Conservation (phyloP, 2,797 vertebrate species). For the Hirundo rustica region DNA sequence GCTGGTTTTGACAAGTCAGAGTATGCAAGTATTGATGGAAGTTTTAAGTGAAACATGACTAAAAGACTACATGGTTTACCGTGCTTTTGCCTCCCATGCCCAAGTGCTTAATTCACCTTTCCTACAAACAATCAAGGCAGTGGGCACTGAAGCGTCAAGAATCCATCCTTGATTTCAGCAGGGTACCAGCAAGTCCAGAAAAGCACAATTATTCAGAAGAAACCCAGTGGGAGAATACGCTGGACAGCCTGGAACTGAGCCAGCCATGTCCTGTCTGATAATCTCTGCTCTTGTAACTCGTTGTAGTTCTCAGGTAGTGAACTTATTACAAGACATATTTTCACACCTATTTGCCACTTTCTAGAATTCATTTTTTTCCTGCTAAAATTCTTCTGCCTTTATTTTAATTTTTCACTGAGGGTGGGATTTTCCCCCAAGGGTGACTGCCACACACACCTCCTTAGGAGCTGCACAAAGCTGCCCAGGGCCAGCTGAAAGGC, state of each 20-base stretch:
- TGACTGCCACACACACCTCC: background rate
- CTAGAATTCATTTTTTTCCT: background rate
- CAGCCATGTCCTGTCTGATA: background rate
- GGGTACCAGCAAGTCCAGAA: background rate
- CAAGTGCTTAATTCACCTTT: background rate
- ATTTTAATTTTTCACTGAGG: background rate
- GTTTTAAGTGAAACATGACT: background rate
- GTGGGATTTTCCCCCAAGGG: background rate
- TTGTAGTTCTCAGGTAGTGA: background rate
- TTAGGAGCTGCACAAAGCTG: background rate
- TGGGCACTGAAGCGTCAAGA: background rate
- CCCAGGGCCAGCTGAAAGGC: background rate
- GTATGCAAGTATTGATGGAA: constrained; percentile 32
- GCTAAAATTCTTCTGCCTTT: background rate
- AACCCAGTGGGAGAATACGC: background rate
- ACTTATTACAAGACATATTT: background rate
- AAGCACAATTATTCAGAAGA: background rate
- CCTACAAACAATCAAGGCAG: background rate
- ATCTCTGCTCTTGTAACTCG: background rate
- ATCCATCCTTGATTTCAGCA: background rate
- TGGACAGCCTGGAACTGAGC: background rate
- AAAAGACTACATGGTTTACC: background rate
- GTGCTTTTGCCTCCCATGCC: background rate
- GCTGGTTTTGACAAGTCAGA: constrained; percentile 64
- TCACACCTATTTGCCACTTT: background rate